A percentile compares a stretch with the other conserved stretches of the same genome.
Conservation (phyloP, 2,113 vertebrate species). For the Brienomyrus brachyistius region DNA sequence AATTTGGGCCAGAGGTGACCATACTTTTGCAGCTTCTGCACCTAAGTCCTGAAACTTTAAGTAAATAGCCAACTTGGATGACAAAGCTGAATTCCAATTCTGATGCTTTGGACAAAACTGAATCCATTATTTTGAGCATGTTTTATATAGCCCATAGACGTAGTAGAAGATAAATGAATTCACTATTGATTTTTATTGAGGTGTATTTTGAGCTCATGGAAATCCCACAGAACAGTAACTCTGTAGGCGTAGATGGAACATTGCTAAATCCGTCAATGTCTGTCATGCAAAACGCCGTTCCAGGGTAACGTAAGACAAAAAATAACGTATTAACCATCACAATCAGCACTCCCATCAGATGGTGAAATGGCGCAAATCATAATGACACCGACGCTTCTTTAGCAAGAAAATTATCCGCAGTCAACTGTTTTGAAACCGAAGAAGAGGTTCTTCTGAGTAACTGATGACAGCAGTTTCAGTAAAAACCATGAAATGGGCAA, state of each 20-base stretch:
- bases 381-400: not conserved
- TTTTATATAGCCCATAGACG: not conserved
- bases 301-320: not conserved
- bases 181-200: not conserved
- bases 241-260: not conserved
- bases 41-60: not conserved
- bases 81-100: not conserved
- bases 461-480: not conserved
- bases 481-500: not conserved
- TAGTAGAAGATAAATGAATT: not conserved
- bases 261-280: not conserved
- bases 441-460: not conserved
- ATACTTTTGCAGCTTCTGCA: not conserved
- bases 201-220: not conserved
- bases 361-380: not conserved
- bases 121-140: not conserved
- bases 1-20: not conserved
- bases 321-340: not conserved
- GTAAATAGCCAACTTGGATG: not conserved
- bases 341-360: not conserved
- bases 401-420: not conserved
- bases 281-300: not conserved
- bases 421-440: not conserved
- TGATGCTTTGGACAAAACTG: not conserved
- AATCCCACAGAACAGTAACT: not conserved